Evolutionary conservation across 1,140 invertebrate species (phyloP).

Genomic region (Paramacrobiotus metropolitanus): DNA sequence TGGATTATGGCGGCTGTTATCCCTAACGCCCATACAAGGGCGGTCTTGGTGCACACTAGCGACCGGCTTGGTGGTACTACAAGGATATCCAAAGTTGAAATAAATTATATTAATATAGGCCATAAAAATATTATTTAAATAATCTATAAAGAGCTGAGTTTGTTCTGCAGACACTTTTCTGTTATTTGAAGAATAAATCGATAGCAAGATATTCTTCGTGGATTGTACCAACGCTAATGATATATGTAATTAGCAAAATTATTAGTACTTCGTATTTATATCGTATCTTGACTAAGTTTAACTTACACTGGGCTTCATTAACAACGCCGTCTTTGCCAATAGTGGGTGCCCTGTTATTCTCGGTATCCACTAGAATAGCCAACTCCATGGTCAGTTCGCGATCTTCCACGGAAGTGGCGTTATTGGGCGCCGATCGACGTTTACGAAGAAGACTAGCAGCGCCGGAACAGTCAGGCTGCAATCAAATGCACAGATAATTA

Average conservation of each 20-base stretch:
- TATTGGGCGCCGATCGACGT: not conserved
- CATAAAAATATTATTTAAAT: not conserved
- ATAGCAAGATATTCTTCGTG: too few species aligned
- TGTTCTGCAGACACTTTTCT: not conserved
- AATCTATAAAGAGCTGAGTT: too few species aligned
- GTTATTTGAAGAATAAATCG: not conserved
- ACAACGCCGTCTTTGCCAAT: conserved; percentile 5
- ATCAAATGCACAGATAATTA: not conserved
- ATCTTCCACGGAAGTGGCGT: not conserved
- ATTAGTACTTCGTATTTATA: too few species aligned
- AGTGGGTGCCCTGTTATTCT: not conserved
- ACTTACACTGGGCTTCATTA: not conserved
- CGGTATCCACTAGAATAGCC: conserved; percentile 1
- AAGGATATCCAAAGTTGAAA: not conserved
- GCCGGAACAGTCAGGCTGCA: not conserved
- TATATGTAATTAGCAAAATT: too few species aligned
- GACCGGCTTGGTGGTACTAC: too few species aligned
- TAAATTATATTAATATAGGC: not conserved
- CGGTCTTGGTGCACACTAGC: not conserved
- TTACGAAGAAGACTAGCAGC: not conserved
- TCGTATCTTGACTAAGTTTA: too few species aligned
- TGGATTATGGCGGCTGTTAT: not conserved
- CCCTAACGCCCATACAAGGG: not conserved
- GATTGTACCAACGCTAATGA: too few species aligned
- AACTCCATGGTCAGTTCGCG: conserved; percentile 2